Percentiles rank a stretch among this genome's conserved stretches.
Conservation (phyloP, 2,888 invertebrate genomes). For the Pachliopta kotzebuea region DNA sequence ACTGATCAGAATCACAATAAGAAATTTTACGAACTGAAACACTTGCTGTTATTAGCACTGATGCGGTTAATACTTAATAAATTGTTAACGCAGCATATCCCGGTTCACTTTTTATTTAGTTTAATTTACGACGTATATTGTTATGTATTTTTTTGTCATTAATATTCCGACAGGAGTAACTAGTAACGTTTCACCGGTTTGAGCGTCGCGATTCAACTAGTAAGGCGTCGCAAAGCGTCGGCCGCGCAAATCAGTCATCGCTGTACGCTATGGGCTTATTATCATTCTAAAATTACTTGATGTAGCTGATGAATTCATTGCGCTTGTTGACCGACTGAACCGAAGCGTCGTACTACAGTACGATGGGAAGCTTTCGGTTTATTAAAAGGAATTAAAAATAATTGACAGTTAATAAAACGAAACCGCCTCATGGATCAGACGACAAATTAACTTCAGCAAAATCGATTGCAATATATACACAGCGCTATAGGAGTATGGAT, state of each 20-base stretch:
- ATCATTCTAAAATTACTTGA: conserved; percentile 36
- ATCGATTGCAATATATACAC: too few species aligned
- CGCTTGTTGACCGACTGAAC: conserved; percentile 31
- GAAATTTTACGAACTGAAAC: neutral
- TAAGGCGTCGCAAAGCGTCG: conserved; percentile 30
- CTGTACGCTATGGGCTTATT: conserved; percentile 33
- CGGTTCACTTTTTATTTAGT: neutral
- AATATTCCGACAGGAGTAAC: conserved; percentile 4
- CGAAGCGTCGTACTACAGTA: conserved; percentile 3
- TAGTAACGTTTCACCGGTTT: conserved; percentile 37
- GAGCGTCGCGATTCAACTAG: conserved; percentile 44
- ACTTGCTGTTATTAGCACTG: neutral
- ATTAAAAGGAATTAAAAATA: conserved; percentile 25
- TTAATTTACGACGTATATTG: neutral
- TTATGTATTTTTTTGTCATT: neutral
- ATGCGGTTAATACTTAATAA: too few species aligned
- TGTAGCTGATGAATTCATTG: conserved; percentile 37
- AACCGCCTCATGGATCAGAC: too few species aligned
- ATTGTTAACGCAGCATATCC: neutral
- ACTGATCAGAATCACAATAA: neutral
- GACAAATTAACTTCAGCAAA: too few species aligned
- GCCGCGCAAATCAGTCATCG: conserved; percentile 32
- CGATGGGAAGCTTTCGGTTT: conserved; percentile 9
- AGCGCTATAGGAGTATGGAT: too few species aligned
- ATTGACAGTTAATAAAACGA: conserved; percentile 14